phyloP scores from a whole-genome alignment of 2,888 invertebrate species.

The Drosophila suboccidentalis region DNA sequence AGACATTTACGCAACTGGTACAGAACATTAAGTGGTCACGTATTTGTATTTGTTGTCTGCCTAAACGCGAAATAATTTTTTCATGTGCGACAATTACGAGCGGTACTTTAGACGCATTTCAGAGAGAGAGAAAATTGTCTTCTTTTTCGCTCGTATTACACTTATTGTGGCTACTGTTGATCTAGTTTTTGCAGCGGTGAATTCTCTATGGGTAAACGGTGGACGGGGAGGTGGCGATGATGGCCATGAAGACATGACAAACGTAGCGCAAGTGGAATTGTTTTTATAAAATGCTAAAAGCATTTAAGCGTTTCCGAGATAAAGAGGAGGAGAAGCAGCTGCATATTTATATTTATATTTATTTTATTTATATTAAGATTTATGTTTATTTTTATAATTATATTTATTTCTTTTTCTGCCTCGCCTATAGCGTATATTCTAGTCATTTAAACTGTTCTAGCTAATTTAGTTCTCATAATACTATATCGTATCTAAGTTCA shows the following conservation, averaged over 20 bases:
- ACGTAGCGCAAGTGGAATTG: constrained; percentile 36
- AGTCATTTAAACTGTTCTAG: not conserved
- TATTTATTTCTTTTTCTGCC: not conserved
- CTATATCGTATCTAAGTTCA: not conserved
- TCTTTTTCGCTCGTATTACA: constrained; percentile 21
- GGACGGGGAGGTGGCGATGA: not conserved
- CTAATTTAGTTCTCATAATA: not conserved
- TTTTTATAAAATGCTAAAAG: constrained; percentile 10
- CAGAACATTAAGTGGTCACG: constrained; percentile 64
- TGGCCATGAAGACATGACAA: constrained; percentile 18
- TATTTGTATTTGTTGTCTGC: constrained; percentile 46
- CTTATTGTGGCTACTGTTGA: constrained; percentile 34
- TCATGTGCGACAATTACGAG: constrained; percentile 71
- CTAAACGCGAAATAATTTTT: constrained; percentile 57
- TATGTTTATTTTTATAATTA: not conserved
- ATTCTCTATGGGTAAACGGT: constrained; percentile 14
- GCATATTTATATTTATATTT: not conserved
- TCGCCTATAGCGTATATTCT: not conserved
- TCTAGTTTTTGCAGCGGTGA: constrained; percentile 47
- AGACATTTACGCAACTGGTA: constrained; percentile 30
- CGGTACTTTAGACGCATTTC: constrained; percentile 69
- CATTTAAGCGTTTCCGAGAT: constrained; percentile 22
- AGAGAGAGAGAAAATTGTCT: constrained; percentile 29
- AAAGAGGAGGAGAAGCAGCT: not conserved
- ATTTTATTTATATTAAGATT: too few relatives aligned